phyloP scores from a whole-genome alignment of 2,113 vertebrate species.

The Rousettus leschenaultii region DNA sequence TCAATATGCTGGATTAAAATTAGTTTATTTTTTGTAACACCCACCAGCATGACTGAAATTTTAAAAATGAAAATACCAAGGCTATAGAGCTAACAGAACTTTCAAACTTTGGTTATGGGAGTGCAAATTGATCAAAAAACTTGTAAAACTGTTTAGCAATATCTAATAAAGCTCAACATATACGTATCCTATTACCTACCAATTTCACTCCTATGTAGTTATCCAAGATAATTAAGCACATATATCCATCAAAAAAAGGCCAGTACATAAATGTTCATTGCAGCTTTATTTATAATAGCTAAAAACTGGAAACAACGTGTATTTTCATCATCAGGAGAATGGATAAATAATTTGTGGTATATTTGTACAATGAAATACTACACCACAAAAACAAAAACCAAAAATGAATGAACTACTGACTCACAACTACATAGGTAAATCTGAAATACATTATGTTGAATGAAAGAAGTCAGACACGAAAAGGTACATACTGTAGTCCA shows the following conservation, averaged over 20 bases:
- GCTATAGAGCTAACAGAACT: not conserved
- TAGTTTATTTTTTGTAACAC: not conserved
- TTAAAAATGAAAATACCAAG: constrained; percentile 12
- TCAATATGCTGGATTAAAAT: constrained; percentile 6
- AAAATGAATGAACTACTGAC: not conserved
- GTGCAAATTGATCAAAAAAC: not conserved
- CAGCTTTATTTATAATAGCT: not conserved
- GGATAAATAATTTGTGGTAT: not conserved
- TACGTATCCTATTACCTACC: not conserved
- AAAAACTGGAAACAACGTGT: not conserved
- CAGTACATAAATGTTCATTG: not conserved
- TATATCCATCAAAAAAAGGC: not conserved
- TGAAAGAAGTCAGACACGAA: constrained; percentile 6
- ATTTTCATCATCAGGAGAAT: not conserved
- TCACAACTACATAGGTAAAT: not conserved
- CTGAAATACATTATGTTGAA: not conserved
- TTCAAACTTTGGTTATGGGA: not conserved
- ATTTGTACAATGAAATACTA: not conserved
- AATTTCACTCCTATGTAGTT: not conserved
- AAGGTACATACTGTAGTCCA: not conserved
- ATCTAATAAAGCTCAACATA: not conserved
- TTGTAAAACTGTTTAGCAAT: not conserved
- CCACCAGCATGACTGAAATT: not conserved
- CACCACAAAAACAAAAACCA: not conserved
- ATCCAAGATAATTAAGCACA: not conserved